Evolutionary conservation across 2,113 vertebrate species (phyloP), one percentile per base, ranked within the genome.

Genomic region (Oxygymnocypris stewartii): DNA sequence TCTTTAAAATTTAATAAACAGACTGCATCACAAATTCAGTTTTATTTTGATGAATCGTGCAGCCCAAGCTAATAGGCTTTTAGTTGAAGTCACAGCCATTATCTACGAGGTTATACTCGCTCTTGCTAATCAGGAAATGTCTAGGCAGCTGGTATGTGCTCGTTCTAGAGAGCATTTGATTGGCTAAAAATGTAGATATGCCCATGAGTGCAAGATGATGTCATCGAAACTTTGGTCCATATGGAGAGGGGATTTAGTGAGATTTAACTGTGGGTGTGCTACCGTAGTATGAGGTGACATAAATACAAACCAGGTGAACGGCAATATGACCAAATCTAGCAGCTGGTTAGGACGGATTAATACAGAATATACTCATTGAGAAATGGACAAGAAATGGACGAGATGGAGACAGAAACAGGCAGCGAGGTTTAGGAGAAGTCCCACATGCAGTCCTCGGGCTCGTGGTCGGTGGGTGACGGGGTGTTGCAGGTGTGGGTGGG

Each of bases 371-470:
- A 42, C 40, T 42, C 42, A 47, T 25, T 1, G 51, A 54, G 51
- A 54, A 54, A 18, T 18, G 51, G 51, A 10, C 1, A 3, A 25
- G 67, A 76, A 71, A 71, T 11, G 40, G 12, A 25, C 0, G 8
- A 61, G 57, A 61, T 9, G 8, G 23, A 61, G 57, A 61, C 57
- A 61, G 57, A 61, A n/a, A n/a, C 57, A n/a, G 40, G 8, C 18
- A 40, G 11, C 16, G 37, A 4, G 20, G 18, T 18, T 91, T 90
- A 94, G 73, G 93, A 95, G 86, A 95, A 95, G 87, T 95, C 95
- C 95, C 94, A 95, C 69, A 89, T 71, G 0, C 84, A 91, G 11
- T 95, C 94, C 0, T 85, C 14, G 59, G 91, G 18, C 63, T 92
- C 90, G 0, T 57, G 37, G 23, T 65, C 3, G 1, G 82, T 6